phyloP scores from a whole-genome alignment of 2,888 invertebrate genomes.

The Lathronympha strigana region DNA sequence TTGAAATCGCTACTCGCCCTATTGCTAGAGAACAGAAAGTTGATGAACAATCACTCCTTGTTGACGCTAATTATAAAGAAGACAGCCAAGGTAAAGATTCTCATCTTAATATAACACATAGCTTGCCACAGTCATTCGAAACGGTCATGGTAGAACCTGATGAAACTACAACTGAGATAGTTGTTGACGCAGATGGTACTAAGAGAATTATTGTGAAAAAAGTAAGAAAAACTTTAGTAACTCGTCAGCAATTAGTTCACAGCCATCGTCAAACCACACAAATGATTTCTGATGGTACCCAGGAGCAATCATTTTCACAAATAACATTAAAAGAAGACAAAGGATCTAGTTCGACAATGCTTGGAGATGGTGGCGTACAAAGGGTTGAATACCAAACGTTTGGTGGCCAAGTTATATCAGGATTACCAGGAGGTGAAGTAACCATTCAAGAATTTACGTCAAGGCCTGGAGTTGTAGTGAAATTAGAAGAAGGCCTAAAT shows the following conservation, averaged over 20 bases:
- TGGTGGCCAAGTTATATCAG: constrained; percentile 86
- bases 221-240: constrained; percentile 87
- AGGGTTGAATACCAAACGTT: constrained; percentile 86
- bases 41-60: constrained; percentile 86
- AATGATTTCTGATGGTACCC: constrained; percentile 83
- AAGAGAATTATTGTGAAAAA: constrained; percentile 91
- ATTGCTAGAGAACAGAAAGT: constrained; percentile 74
- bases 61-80: constrained; percentile 89
- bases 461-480: constrained; percentile 84
- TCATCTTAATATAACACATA: constrained; percentile 88
- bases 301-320: constrained; percentile 87
- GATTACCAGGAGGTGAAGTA: constrained; percentile 86
- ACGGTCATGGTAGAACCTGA: constrained; percentile 92
- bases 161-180: constrained; percentile 91
- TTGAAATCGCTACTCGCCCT: constrained; percentile 88
- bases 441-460: constrained; percentile 87
- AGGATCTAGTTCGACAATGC: constrained; percentile 82
- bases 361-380: constrained; percentile 86
- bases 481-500: constrained; percentile 82
- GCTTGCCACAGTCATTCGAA: constrained; percentile 90
- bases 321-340: constrained; percentile 87
- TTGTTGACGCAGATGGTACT: constrained; percentile 92
- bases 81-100: constrained; percentile 83
- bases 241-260: constrained; percentile 87
- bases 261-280: constrained; percentile 84